Percentiles rank a stretch among this genome's conserved stretches.
Conservation (phyloP, 1,140 invertebrate species). For the Chrysoperla carnea region DNA sequence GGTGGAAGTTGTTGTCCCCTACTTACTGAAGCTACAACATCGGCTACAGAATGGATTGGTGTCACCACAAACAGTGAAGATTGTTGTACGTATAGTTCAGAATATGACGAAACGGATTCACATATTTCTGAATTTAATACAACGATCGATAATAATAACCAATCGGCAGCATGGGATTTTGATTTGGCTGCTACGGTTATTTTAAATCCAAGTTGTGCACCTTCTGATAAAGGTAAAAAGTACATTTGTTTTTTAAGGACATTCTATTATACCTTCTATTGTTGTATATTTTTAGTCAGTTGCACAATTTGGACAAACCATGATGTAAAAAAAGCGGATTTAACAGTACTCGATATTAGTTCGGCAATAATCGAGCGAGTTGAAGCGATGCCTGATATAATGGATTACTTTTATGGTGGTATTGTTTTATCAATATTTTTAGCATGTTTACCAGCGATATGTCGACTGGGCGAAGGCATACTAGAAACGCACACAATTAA, state of each 20-base stretch:
- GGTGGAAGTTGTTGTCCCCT: conserved; percentile 13
- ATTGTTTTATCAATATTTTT: conserved; percentile 33
- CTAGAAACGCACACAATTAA: conserved; percentile 2
- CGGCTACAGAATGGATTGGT: conserved; percentile 64
- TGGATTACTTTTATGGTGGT: conserved; percentile 66
- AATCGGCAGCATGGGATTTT: conserved; percentile 50
- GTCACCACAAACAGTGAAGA: conserved; percentile 73
- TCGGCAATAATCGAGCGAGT: conserved; percentile 81
- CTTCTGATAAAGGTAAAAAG: conserved; percentile 53
- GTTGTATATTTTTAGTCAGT: conserved; percentile 42
- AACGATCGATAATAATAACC: conserved; percentile 26
- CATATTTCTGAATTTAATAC: conserved; percentile 21
- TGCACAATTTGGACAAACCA: conserved; percentile 86
- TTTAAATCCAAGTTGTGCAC: conserved; percentile 44
- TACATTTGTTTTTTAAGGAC: conserved; percentile 3
- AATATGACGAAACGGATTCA: conserved; percentile 40
- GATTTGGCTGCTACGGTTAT: conserved; percentile 54
- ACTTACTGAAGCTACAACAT: conserved; percentile 37
- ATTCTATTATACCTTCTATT: neutral
- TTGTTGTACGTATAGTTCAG: conserved; percentile 57
- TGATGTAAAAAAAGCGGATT: conserved; percentile 78
- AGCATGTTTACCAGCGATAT: conserved; percentile 34
- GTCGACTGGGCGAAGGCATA: conserved; percentile 27
- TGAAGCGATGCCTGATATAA: conserved; percentile 61
- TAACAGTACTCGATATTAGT: conserved; percentile 86